Base-by-base conservation (phyloP, 2,888 invertebrate species). In the Dryobota labecula region DNA sequence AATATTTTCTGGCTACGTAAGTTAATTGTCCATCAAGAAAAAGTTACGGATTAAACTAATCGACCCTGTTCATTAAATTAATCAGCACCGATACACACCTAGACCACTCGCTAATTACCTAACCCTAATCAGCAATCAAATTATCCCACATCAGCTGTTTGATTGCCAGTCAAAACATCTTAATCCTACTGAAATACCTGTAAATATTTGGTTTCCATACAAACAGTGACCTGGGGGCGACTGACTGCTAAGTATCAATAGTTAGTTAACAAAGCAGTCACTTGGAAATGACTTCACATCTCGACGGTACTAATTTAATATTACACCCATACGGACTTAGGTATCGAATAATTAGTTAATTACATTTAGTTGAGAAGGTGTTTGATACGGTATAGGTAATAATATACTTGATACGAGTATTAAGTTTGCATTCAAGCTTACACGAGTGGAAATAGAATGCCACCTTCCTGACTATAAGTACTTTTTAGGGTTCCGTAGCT, bases 81-180 rank as follows among this genome's bases (percentile, higher is more conserved):
- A 41, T 49, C 8, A 18, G 27, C 24, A 7, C 15, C 49, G 33
- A 36, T 58, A 15, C 27, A 71, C 11, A 24, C 30, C 7, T 45
- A 54, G 43, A 27, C 9, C 1, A 43, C 6, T 54, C 4, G 33
- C 33, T 65, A 65, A 56, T 72, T 47, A 56, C 54, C 20, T 41
- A 41, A 36, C 13, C 20, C 27, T 27, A 62, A 62, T 38, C 73
- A 73, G 36, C 36, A n/a, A 30, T 33, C 51, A 43, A 45, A 75
- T 64, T 64, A 54, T 64, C 36, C 20, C 27, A 49, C 47, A 67
- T 62, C 30, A 70, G 38, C 61, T 56, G 57, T 62, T 71, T 78
- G 61, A 70, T 71, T 71, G 38, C 13, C n/a, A 54, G 33, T 62
- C 63, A 56, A 67, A 76, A 76, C 57, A 65, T 54, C 62, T 70